Evolutionary conservation across 2,888 invertebrate species (phyloP), one percentile per base, ranked within the genome.

Genomic region (Meta bourneti): DNA sequence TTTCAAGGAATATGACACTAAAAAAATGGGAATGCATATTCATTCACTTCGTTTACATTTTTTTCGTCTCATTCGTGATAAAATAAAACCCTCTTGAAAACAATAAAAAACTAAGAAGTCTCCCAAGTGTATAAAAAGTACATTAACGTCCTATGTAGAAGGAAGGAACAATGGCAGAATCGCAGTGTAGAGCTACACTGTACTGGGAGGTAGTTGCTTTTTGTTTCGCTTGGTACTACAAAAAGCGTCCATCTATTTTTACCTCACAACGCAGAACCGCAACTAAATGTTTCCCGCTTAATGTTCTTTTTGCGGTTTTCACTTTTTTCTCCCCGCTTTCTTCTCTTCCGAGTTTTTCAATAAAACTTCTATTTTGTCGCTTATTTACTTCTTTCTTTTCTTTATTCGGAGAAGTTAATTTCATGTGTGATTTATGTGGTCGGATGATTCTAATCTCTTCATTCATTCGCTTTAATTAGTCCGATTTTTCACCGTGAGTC

Each of bases 381-480:
- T 19, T 70, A n/a, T 84, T 82, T 51, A 71, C 71, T 75, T 84
- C n/a, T 69, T 80, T 20, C 19, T 71, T 16, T n/a, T 7, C 20
- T 54, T 7, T 61, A 4, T 61, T 84, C 8, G 52, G 7, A 72
- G 75, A 89, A 89, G 81, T 82, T 82, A 70, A 89, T 75, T 82
- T 82, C 54, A 20, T 51, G 52, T 77, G 54, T 75, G 75, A 82
- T 89, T 82, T 82, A 82, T 82, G 82, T 49, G 72, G 74, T 34
- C 74, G 75, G 78, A 82, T 71, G 75, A 89, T 75, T 75, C 71
- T 77, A 82, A 89, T 82, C 81, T 89, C 48, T 82, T 75, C 81
- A 89, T 89, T 75, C 82, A 52, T 75, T 77, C 75, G n/a, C 77
- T 77, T 82, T 89, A 89, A 89, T 89, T 89, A 89, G 69, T 61